Base-by-base conservation (phyloP, 2,797 vertebrate species). In the Acipenser ruthenus region DNA sequence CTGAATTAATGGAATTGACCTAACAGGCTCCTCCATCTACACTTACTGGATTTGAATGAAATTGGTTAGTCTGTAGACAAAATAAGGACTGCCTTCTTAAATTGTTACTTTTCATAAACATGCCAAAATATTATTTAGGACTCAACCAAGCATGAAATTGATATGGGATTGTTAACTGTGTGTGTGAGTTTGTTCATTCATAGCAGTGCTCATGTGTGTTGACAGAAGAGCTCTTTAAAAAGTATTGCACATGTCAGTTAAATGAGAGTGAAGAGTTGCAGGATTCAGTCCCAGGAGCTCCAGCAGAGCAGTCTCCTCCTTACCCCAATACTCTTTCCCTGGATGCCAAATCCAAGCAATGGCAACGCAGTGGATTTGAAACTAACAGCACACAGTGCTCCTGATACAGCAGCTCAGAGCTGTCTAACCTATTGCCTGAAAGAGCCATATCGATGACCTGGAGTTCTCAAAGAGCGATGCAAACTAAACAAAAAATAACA, bases 1-100 rank as follows among this genome's bases (percentile, higher is more conserved):
- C 67, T 23, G 47, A 58, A 64, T 67, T 76, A 75, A 80, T 73
- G 63, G 73, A 78, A 65, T 70, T 64, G 71, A 71, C 73, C 76
- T 76, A 73, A 74, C 75, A 81, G 68, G 69, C 78, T 71, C 68
- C 59, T 53, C 66, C 64, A 64, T 70, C 49, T 10, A 53, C 71
- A 69, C 72, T 77, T 72, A 72, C 49, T 7, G n/a, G 23, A 37
- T 37, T 37, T 37, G 10, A 12, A 64, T 60, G 68, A 71, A 71
- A 72, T 48, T 60, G 78, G 65, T 71, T 71, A 67, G 73, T 69
- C 69, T 64, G 69, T 68, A 74, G 68, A 64, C 66, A 69, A 75
- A 82, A 71, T 64, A 47, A 62, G 49, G 64, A 64, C 72, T 37
- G 76, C 71, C 73, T 73, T 66, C 74, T 70, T 67, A 65, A 73